Percentiles rank a stretch among this genome's conserved stretches.
phyloP scores from a whole-genome alignment of 2,797 vertebrate species.

The Phoxinus dragarum region DNA sequence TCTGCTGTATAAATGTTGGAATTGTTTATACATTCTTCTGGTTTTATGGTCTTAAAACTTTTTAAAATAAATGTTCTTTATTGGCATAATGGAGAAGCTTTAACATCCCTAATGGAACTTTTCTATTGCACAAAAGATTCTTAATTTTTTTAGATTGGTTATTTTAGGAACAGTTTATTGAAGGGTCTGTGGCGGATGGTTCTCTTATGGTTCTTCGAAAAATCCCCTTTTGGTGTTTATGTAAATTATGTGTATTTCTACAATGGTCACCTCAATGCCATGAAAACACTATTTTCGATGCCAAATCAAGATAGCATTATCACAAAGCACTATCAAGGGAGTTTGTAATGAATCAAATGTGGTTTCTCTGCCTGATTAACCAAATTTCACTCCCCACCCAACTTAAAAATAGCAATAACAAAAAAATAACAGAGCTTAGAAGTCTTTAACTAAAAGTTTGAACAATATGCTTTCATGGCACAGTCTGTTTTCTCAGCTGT shows the following conservation, averaged over 20 bases:
- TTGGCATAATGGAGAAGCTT: background rate
- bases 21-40: background rate
- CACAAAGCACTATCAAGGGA: background rate
- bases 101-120: background rate
- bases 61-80: background rate
- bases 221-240: background rate
- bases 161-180: background rate
- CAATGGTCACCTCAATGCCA: slow-evolving; percentile 27
- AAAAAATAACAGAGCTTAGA: slow-evolving; percentile 1
- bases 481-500: slow-evolving; percentile 41
- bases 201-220: background rate
- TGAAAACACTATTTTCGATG: background rate
- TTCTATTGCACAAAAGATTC: background rate
- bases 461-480: slow-evolving; percentile 8
- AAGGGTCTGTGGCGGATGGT: background rate
- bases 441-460: background rate
- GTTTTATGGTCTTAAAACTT: background rate
- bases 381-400: slow-evolving; percentile 18
- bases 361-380: slow-evolving; percentile 14
- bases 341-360: background rate
- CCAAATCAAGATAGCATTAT: slow-evolving; percentile 27
- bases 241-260: background rate
- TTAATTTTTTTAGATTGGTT: background rate
- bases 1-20: background rate
- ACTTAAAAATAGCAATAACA: background rate